These are phyloP conservation scores for Gymnocephalus cernua DNA, from an alignment of 2,113 vertebrate genomes.

Conservation along the genomic window DNA sequence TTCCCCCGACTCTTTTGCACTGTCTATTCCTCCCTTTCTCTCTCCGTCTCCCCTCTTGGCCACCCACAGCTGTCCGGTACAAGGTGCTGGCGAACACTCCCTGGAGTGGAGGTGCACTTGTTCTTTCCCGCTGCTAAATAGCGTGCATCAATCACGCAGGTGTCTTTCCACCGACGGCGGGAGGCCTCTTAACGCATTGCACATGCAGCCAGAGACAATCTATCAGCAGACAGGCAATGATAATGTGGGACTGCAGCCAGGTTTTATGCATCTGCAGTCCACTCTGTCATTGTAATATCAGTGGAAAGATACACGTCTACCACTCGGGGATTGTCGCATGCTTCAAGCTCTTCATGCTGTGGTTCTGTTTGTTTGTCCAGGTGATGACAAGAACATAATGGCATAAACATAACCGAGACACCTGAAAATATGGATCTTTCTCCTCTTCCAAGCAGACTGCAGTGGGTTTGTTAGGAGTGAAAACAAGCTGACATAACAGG, in stretches of 20 bases:
- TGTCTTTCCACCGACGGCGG: slow-evolving; percentile 53
- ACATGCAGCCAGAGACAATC: slow-evolving; percentile 67
- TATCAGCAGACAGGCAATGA: slow-evolving; percentile 59
- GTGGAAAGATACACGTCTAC: background rate
- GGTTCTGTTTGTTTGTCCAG: slow-evolving; percentile 64
- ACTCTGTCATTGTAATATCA: slow-evolving; percentile 44
- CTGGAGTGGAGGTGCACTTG: slow-evolving; percentile 87
- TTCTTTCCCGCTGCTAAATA: slow-evolving; percentile 83
- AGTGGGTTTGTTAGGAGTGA: slow-evolving; percentile 54
- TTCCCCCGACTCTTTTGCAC: background rate
- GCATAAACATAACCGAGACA: slow-evolving; percentile 12
- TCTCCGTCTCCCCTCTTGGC: slow-evolving; percentile 85
- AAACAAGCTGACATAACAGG: slow-evolving; percentile 63
- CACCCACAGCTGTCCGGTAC: slow-evolving; percentile 90
- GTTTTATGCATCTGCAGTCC: slow-evolving; percentile 60
- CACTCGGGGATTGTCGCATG: slow-evolving; percentile 7
- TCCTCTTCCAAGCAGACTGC: slow-evolving; percentile 50
- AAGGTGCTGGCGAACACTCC: slow-evolving; percentile 87
- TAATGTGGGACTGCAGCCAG: slow-evolving; percentile 59
- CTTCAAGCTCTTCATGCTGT: slow-evolving; percentile 1
- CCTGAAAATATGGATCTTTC: slow-evolving; percentile 47
- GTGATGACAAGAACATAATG: slow-evolving; percentile 48
- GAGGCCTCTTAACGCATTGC: slow-evolving; percentile 61
- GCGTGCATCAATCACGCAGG: slow-evolving; percentile 74
- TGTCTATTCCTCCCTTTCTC: slow-evolving; percentile 20